Conservation (phyloP, 2,888 invertebrate genomes). For the Drosophila eohydei region DNA sequence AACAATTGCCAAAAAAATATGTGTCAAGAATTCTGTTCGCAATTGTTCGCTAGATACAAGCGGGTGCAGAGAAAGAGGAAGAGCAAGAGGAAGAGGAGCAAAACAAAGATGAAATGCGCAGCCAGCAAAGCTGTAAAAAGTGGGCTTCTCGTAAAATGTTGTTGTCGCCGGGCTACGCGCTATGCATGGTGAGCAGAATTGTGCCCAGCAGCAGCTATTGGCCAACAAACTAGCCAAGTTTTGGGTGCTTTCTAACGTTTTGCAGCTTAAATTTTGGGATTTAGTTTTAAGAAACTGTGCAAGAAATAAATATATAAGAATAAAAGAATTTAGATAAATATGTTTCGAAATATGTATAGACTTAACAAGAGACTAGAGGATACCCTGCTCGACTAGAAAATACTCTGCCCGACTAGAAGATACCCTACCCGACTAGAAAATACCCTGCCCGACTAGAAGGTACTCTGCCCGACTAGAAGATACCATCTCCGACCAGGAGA, state of each 20-base stretch:
- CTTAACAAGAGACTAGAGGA: too few species aligned
- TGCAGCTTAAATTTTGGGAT: background rate
- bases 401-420: too few species aligned
- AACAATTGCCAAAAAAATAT: slow-evolving; percentile 40
- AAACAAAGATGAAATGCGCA: slow-evolving; percentile 7
- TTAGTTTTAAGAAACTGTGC: background rate
- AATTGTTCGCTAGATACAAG: slow-evolving; percentile 38
- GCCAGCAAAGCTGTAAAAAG: slow-evolving; percentile 22
- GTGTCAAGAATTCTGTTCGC: slow-evolving; percentile 58
- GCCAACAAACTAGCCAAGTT: background rate
- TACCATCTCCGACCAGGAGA: too few species aligned
- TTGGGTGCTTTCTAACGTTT: background rate
- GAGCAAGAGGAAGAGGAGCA: background rate
- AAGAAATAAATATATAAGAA: background rate
- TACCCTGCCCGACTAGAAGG: too few species aligned
- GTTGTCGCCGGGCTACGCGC: slow-evolving; percentile 25
- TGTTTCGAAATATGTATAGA: too few species aligned
- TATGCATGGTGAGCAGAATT: slow-evolving; percentile 32
- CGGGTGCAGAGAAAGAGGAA: background rate
- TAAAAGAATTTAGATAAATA: background rate
- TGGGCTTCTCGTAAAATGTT: slow-evolving; percentile 33
- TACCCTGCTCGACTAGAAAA: too few species aligned
- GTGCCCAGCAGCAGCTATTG: background rate
- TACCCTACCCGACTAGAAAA: too few species aligned
- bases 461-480: too few species aligned